phyloP scores from a whole-genome alignment of 2,888 invertebrate genomes.

The Caenorhabditis zanzibari region DNA sequence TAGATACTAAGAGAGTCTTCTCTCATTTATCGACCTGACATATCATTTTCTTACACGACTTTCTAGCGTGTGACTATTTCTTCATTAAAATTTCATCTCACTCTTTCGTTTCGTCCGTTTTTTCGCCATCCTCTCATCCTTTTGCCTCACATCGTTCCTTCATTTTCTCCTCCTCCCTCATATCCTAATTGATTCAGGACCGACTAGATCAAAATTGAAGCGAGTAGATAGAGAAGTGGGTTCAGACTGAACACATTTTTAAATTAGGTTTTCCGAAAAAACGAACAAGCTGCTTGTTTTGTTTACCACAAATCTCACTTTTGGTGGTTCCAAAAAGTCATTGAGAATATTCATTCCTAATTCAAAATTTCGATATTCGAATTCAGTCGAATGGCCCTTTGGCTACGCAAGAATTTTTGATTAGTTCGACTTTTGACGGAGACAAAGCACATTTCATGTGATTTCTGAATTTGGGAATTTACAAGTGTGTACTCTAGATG shows the following conservation, averaged over 20 bases:
- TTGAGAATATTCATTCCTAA: not conserved
- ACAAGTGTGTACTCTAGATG: not conserved
- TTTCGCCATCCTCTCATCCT: conserved; percentile 24
- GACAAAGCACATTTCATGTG: conserved; percentile 12
- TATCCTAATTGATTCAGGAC: conserved; percentile 34
- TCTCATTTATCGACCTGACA: not conserved
- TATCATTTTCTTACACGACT: not conserved
- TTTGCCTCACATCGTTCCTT: not conserved
- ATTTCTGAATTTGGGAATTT: conserved; percentile 22
- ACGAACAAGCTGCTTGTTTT: not conserved
- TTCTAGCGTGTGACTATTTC: conserved; percentile 13
- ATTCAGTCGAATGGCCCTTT: not conserved
- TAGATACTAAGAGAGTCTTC: too few species aligned
- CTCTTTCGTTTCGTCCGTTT: too few species aligned
- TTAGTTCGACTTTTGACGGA: conserved; percentile 11
- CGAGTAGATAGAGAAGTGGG: not conserved
- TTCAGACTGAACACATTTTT: conserved; percentile 1
- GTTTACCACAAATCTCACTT: not conserved
- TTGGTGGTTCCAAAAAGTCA: not conserved
- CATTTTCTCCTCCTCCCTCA: not conserved
- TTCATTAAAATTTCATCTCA: conserved; percentile 37
- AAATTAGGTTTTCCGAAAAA: not conserved
- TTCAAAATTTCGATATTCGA: conserved; percentile 21
- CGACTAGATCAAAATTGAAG: conserved; percentile 29
- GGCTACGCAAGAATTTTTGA: conserved; percentile 19